phyloP scores from a whole-genome alignment of 1,140 invertebrate species.

The Arctopsyche grandis region DNA sequence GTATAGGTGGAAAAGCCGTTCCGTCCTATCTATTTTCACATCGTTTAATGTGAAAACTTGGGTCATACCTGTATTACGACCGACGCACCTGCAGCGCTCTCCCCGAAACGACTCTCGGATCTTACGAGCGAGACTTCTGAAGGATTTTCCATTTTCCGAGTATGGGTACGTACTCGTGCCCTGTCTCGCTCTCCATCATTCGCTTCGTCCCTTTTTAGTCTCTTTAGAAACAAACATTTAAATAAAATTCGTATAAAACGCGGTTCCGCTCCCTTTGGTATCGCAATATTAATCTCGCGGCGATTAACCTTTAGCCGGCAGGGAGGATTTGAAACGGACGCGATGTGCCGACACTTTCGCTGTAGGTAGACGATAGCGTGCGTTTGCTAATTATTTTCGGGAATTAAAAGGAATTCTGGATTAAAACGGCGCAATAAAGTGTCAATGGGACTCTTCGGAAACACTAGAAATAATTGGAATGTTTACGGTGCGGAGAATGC shows the following conservation, averaged over 20 bases:
- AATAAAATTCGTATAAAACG: constrained; percentile 14
- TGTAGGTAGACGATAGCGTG: too few species aligned
- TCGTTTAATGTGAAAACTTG: constrained; percentile 29
- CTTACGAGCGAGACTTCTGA: neutral
- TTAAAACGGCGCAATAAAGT: too few species aligned
- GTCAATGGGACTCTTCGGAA: too few species aligned
- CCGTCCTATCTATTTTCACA: constrained; percentile 21
- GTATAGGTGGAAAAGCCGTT: neutral
- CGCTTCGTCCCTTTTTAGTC: neutral
- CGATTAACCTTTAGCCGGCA: constrained; percentile 14
- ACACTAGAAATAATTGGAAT: too few species aligned
- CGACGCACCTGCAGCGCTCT: constrained; percentile 1
- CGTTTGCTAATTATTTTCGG: too few species aligned
- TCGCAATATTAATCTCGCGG: constrained; percentile 16
- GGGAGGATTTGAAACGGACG: neutral
- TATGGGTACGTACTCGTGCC: neutral
- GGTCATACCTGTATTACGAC: neutral
- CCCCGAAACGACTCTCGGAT: neutral
- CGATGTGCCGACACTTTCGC: too few species aligned
- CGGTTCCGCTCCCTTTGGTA: neutral
- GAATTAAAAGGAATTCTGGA: too few species aligned
- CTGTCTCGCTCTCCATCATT: too few species aligned
- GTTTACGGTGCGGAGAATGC: too few species aligned
- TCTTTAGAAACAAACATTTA: neutral
- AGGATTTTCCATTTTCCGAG: neutral